Percentiles rank a stretch among this genome's conserved stretches.
Evolutionary conservation across 2,797 vertebrate species (phyloP).

Genomic region (Hoplostethus mediterraneus): DNA sequence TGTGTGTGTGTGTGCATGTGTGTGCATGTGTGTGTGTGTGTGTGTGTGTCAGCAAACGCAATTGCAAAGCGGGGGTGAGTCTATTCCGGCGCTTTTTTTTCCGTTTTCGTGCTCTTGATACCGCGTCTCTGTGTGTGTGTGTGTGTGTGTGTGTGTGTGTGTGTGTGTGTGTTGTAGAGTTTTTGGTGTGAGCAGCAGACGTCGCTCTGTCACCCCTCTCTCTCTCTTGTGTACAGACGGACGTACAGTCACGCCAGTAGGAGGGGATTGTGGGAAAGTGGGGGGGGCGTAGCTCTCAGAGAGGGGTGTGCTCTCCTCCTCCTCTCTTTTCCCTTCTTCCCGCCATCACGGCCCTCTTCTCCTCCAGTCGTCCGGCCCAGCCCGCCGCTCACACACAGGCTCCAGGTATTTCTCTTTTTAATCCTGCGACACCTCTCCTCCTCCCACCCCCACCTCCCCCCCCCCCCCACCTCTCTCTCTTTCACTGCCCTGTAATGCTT

Average conservation of each 20-base stretch:
- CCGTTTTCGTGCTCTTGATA: slow-evolving; percentile 56
- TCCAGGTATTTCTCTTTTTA: slow-evolving; percentile 84
- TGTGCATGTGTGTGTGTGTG: slow-evolving; percentile 14
- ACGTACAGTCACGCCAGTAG: slow-evolving; percentile 81
- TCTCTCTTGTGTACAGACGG: slow-evolving; percentile 75
- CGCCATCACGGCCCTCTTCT: slow-evolving; percentile 84
- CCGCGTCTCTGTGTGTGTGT: slow-evolving; percentile 54
- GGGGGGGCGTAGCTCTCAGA: slow-evolving; percentile 81
- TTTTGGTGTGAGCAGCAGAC: slow-evolving; percentile 78
- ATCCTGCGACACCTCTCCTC: slow-evolving; percentile 65
- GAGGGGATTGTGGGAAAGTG: slow-evolving; percentile 85
- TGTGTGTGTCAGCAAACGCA: slow-evolving; percentile 45
- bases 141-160: slow-evolving; percentile 45
- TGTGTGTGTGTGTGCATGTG: slow-evolving; percentile 14
- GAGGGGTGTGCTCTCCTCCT: slow-evolving; percentile 84
- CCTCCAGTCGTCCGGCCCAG: slow-evolving; percentile 77
- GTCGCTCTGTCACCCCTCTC: slow-evolving; percentile 83
- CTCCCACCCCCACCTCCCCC: too few species aligned
- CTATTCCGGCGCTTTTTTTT: slow-evolving; percentile 40
- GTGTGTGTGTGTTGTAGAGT: slow-evolving; percentile 48
- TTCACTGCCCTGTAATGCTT: slow-evolving; percentile 55
- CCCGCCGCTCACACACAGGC: slow-evolving; percentile 73
- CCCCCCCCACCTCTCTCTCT: too few species aligned
- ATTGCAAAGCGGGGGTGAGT: slow-evolving; percentile 47
- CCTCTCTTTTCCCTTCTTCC: slow-evolving; percentile 83